Percentiles rank a stretch among this genome's conserved stretches.
phyloP scores from a whole-genome alignment of 2,797 vertebrate species.

The Agapornis canus region DNA sequence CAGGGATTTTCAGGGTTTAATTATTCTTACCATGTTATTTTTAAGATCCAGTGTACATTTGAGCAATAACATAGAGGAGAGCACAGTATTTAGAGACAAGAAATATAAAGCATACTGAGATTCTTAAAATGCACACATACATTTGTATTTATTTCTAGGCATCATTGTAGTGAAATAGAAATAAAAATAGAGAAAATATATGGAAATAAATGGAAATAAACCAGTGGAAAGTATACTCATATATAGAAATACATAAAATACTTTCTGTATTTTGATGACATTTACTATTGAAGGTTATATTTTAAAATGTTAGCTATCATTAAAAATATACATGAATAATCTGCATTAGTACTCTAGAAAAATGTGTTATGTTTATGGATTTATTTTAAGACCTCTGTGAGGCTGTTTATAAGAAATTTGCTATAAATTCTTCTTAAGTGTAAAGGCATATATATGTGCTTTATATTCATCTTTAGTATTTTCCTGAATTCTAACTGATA shows the following conservation, averaged over 20 bases:
- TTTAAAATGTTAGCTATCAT: constrained; percentile 39
- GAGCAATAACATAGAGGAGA: constrained; percentile 26
- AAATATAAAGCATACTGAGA: constrained; percentile 28
- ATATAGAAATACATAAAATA: constrained; percentile 6
- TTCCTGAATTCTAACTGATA: constrained; percentile 42
- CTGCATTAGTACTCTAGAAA: background rate
- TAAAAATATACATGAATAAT: constrained; percentile 48
- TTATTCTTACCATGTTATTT: constrained; percentile 43
- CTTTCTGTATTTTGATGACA: constrained; percentile 22
- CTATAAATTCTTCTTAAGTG: constrained; percentile 20
- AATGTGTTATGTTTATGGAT: background rate
- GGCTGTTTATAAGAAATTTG: background rate
- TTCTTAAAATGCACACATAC: background rate
- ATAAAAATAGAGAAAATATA: background rate
- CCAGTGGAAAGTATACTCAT: background rate
- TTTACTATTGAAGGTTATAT: constrained; percentile 7
- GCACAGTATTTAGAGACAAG: constrained; percentile 24
- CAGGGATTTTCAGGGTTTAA: constrained; percentile 51
- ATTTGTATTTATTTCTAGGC: constrained; percentile 5
- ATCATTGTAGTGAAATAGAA: background rate
- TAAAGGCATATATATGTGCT: background rate
- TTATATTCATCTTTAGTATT: constrained; percentile 45
- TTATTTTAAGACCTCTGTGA: constrained; percentile 33
- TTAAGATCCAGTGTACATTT: background rate
- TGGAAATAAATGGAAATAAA: constrained; percentile 43